Evolutionary conservation across 2,888 invertebrate genomes (phyloP).

Genomic region (Agrochola lota): DNA sequence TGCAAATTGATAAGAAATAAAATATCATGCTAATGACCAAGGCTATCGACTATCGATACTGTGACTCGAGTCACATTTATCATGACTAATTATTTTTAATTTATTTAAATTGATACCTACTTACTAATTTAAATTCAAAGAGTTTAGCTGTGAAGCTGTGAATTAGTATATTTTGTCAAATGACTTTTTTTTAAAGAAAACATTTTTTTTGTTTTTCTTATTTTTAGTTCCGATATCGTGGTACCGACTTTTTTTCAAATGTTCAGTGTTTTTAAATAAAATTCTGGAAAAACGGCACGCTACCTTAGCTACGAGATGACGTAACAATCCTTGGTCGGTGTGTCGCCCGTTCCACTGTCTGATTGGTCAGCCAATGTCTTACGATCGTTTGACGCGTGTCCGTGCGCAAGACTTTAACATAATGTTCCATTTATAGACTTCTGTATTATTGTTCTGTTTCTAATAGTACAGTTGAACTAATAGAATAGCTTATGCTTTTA

Average conservation of each 20-base stretch:
- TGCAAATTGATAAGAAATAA: constrained; percentile 34
- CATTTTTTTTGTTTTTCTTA: not conserved
- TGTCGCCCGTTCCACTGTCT: constrained; percentile 50
- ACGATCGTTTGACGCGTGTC: constrained; percentile 64
- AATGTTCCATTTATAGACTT: constrained; percentile 48
- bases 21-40: constrained; percentile 13
- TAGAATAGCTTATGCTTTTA: not conserved
- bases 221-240: not conserved
- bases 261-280: not conserved
- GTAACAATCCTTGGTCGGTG: constrained; percentile 56
- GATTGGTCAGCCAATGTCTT: constrained; percentile 73
- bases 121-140: constrained; percentile 16
- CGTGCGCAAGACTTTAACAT: constrained; percentile 50
- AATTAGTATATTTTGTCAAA: not conserved
- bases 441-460: constrained; percentile 27
- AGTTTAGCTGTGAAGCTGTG: not conserved
- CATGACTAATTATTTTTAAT: not conserved
- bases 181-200: not conserved
- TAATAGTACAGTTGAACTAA: not conserved
- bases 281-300: constrained; percentile 2
- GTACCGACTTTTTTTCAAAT: not conserved
- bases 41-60: not conserved
- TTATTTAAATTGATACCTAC: not conserved
- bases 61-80: not conserved
- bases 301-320: constrained; percentile 43